Evolutionary conservation across 2,797 vertebrate species (phyloP).

Genomic region (Cirrhinus mrigala): DNA sequence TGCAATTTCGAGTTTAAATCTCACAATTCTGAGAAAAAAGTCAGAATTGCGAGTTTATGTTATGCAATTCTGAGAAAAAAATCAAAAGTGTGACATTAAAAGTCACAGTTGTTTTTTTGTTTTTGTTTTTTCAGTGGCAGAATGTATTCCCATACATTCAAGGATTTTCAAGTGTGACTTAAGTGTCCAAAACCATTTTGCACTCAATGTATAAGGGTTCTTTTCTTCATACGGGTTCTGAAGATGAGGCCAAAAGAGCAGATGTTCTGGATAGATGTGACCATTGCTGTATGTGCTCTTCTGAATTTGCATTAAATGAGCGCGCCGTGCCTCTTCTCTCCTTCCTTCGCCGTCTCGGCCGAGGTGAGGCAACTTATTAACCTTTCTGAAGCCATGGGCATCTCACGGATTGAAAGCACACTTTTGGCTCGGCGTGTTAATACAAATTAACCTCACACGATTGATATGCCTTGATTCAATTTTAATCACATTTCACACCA

Average conservation of each 20-base stretch:
- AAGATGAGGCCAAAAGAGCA: slow-evolving; percentile 11
- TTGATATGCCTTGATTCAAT: slow-evolving; percentile 75
- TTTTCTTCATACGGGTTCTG: slow-evolving; percentile 1
- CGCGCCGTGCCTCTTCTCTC: slow-evolving; percentile 60
- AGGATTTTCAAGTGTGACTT: neutral
- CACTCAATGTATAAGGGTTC: neutral
- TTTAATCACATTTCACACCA: slow-evolving; percentile 70
- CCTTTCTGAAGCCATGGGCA: slow-evolving; percentile 76
- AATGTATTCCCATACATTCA: neutral
- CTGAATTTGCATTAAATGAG: slow-evolving; percentile 72
- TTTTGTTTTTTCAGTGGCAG: no score
- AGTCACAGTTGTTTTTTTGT: no score
- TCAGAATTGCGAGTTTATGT: no score
- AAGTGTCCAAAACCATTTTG: slow-evolving; percentile 3
- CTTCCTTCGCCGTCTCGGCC: slow-evolving; percentile 48
- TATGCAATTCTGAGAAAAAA: no score
- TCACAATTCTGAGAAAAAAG: no score
- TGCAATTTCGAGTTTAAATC: no score
- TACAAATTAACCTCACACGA: slow-evolving; percentile 75
- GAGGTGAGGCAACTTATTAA: slow-evolving; percentile 80
- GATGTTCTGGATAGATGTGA: slow-evolving; percentile 41
- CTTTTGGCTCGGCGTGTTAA: slow-evolving; percentile 63
- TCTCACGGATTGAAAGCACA: slow-evolving; percentile 66
- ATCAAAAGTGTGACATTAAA: no score
- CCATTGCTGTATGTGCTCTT: slow-evolving; percentile 41